Conservation (phyloP, 2,113 vertebrate species). For the Mesembrinibis cayennensis region DNA sequence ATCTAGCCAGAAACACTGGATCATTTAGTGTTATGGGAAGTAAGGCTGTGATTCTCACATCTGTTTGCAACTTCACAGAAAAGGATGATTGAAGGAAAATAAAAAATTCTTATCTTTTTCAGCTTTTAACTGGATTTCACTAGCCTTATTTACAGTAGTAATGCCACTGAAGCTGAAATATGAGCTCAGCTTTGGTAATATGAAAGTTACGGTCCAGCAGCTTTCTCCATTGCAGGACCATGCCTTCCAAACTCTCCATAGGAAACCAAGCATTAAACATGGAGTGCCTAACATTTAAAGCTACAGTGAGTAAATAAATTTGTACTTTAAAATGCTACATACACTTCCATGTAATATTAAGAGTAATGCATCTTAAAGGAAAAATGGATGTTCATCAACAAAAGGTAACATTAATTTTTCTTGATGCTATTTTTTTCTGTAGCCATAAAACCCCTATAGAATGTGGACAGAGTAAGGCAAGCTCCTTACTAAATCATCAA, state of each 20-base stretch:
- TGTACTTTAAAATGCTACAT: background rate
- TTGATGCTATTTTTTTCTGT: background rate
- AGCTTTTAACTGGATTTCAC: background rate
- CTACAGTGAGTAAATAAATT: background rate
- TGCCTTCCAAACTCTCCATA: background rate
- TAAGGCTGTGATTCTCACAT: background rate
- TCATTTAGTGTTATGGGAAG: background rate
- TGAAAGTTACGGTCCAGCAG: background rate
- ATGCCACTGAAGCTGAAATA: background rate
- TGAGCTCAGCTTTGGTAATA: background rate
- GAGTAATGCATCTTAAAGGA: background rate
- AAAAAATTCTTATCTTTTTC: background rate
- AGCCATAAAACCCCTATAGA: background rate
- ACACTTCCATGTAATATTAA: background rate
- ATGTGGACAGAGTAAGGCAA: background rate
- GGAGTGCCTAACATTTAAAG: background rate
- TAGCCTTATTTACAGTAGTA: background rate
- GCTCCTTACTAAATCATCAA: background rate
- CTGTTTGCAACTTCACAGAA: background rate
- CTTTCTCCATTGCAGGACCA: background rate
- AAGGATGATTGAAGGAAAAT: background rate
- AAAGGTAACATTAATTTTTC: background rate
- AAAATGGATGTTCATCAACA: background rate
- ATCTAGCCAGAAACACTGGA: background rate
- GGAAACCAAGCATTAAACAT: background rate